These are phyloP conservation scores for Chaetodon trifascialis DNA, from an alignment of 2,113 vertebrate species.

Conservation along the genomic window DNA sequence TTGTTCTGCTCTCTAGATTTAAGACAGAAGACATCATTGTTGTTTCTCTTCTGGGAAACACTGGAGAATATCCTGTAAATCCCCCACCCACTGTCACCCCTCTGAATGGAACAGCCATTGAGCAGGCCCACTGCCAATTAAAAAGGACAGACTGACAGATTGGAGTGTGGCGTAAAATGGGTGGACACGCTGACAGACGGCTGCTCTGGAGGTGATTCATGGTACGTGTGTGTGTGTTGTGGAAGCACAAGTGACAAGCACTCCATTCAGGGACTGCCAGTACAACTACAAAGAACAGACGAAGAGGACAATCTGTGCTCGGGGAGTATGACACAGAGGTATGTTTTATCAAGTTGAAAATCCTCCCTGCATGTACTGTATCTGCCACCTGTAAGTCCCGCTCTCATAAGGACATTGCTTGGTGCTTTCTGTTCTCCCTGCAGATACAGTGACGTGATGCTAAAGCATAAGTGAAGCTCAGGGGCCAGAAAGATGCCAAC, in stretches of 20 bases:
- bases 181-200: slow-evolving; percentile 3
- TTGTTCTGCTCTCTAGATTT: background rate
- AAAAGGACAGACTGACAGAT: slow-evolving; percentile 18
- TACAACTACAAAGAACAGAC: slow-evolving; percentile 9
- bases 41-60: background rate
- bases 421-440: slow-evolving; percentile 12
- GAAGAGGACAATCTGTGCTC: slow-evolving; percentile 1
- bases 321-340: background rate
- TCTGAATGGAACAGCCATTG: background rate
- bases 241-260: slow-evolving; percentile 24
- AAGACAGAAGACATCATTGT: background rate
- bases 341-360: slow-evolving; percentile 39
- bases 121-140: slow-evolving; percentile 19
- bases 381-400: slow-evolving; percentile 15
- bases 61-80: background rate
- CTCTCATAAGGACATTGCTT: slow-evolving; percentile 23
- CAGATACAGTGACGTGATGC: slow-evolving; percentile 34
- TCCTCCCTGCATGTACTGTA: background rate
- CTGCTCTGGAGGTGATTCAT: slow-evolving; percentile 18
- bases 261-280: slow-evolving; percentile 22
- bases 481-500: slow-evolving; percentile 55
- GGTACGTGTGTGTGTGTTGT: background rate
- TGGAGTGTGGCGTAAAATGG: slow-evolving; percentile 15
- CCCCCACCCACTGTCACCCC: background rate
- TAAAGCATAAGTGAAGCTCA: slow-evolving; percentile 16